Conservation (phyloP, 2,797 vertebrate species). For the Dipus sagitta region DNA sequence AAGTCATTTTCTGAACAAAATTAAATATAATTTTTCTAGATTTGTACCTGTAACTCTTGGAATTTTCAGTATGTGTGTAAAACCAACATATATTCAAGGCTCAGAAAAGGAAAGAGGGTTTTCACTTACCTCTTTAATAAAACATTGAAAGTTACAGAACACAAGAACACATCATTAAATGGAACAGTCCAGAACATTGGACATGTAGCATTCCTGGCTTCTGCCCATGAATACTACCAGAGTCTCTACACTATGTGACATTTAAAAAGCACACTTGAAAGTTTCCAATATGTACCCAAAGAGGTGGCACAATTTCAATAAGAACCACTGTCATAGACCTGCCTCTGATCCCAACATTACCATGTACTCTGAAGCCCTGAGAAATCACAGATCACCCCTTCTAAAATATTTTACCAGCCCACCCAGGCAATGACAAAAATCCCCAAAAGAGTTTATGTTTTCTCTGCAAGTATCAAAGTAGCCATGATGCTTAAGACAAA, state of each 20-base stretch:
- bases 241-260: not conserved
- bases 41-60: not conserved
- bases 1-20: conserved; percentile 1
- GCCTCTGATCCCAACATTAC: not conserved
- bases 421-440: not conserved
- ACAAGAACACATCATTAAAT: not conserved
- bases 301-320: not conserved
- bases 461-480: conserved; percentile 25
- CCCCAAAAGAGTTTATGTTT: not conserved
- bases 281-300: not conserved
- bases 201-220: not conserved
- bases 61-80: not conserved
- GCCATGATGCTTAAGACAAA: too few relatives aligned
- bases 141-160: conserved; percentile 15
- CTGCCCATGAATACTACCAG: not conserved
- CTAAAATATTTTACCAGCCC: not conserved
- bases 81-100: not conserved
- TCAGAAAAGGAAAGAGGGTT: not conserved
- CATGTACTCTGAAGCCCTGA: not conserved
- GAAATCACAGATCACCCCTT: not conserved
- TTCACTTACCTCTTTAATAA: conserved; percentile 24
- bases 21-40: not conserved
- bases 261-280: not conserved
- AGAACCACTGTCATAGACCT: not conserved
- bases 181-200: not conserved